Base-by-base conservation (phyloP, 2,888 invertebrate species). In the Plagodis dolabraria region DNA sequence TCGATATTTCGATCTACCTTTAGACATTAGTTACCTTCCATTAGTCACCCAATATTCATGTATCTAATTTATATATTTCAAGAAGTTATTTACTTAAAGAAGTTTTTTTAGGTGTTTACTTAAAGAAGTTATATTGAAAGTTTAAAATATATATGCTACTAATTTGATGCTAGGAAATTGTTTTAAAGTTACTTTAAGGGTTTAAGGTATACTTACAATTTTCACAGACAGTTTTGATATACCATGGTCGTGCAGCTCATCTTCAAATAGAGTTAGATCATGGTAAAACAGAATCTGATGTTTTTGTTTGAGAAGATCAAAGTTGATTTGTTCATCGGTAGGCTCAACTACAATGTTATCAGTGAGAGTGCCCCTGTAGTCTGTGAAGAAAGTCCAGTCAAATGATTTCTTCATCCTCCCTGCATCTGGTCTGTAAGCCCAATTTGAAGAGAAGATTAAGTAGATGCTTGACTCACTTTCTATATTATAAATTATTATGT, bases 201-300 rank as follows among this genome's bases (percentile, higher is more conserved):
- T n/a, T n/a, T n/a, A n/a, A 22, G 22, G 22, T 4, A 55, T n/a
- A 93, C 95, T 95, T 93, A 98, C 98, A 92, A 99, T 97, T 95
- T 99, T 98, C 0, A 98, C 97, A 65, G 96, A 96, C 72, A 96
- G 94, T 53, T 96, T 95, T 1, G 99, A 97, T 56, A 97, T 96
- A 11, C 99, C 99, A 93, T 99, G 98, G 89, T 99, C 99, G 81
- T 99, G 99, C 48, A 99, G 89, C 86, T 99, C 99, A 93, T 99
- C 99, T 92, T 99, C 99, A 93, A 97, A 99, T 42, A 99, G 90
- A 57, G 97, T 96, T 38, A 99, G 90, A 83, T 99, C 98, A 72
- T 98, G 96, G 86, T 98, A 99, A 85, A 99, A 99, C 5, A 98
- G 85, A 57, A 99, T 99, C 80, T 96, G 96, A 72, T 99, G 99